These are phyloP conservation scores for Ophion ventricosus DNA, from an alignment of 2,888 invertebrate genomes.

Conservation along the genomic window DNA sequence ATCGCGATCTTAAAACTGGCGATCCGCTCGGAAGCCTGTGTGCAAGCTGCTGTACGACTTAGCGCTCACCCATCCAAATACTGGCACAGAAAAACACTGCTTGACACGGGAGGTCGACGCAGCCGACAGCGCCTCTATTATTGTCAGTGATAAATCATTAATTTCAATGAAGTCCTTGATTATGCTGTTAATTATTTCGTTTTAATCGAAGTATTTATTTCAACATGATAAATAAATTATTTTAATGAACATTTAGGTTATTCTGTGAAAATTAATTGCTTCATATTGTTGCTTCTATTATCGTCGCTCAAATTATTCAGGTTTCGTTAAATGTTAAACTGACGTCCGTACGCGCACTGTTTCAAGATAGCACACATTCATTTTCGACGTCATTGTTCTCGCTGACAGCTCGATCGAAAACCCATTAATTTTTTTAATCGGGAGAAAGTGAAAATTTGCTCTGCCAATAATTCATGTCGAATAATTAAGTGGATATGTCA, in stretches of 20 bases:
- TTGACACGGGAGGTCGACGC: too few species aligned
- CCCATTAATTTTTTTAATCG: slow-evolving; percentile 12
- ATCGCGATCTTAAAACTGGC: too few species aligned
- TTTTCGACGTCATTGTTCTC: slow-evolving; percentile 13
- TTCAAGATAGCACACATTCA: background rate
- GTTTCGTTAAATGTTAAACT: background rate
- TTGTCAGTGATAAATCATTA: background rate
- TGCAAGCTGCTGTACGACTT: too few species aligned
- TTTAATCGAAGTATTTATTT: background rate
- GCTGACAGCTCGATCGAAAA: slow-evolving; percentile 17
- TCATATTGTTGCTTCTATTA: background rate
- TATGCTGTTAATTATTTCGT: background rate
- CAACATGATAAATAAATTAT: background rate
- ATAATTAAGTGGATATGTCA: slow-evolving; percentile 19
- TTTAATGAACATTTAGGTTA: background rate
- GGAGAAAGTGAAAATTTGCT: slow-evolving; percentile 7
- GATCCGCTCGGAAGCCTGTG: too few species aligned
- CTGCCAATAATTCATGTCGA: slow-evolving; percentile 39
- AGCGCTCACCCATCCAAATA: too few species aligned
- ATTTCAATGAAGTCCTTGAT: background rate
- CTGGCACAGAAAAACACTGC: too few species aligned
- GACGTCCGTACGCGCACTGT: background rate
- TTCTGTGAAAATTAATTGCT: too few species aligned
- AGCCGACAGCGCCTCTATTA: background rate
- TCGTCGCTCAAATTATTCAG: background rate